Percentiles rank a stretch among this genome's conserved stretches.
These are phyloP conservation scores for Megalops atlanticus DNA, from an alignment of 2,113 vertebrate species.

Conservation along the genomic window DNA sequence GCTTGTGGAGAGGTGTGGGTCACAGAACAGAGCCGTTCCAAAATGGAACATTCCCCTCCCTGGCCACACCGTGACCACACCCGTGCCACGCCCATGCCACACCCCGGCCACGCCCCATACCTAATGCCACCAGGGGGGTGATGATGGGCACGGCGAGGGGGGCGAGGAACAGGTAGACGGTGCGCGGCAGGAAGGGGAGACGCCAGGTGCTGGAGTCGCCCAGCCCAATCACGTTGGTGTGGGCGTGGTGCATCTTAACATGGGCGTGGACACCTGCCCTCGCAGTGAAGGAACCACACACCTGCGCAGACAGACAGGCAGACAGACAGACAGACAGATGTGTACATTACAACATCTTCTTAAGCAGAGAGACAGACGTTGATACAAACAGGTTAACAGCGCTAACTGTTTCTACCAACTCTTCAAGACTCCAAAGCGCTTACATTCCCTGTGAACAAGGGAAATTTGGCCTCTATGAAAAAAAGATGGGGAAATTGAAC, in stretches of 20 bases:
- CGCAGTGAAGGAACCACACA: slow-evolving; percentile 82
- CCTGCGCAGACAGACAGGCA: slow-evolving; percentile 59
- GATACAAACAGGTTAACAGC: too few relatives aligned
- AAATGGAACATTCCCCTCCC: neutral
- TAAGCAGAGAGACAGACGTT: too few relatives aligned
- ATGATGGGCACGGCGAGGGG: slow-evolving; percentile 81
- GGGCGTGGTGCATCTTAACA: slow-evolving; percentile 85
- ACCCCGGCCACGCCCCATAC: slow-evolving; percentile 54
- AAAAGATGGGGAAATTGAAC: too few relatives aligned
- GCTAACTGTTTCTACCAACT: too few relatives aligned
- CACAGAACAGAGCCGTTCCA: too few relatives aligned
- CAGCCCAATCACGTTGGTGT: slow-evolving; percentile 87
- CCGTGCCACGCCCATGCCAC: neutral
- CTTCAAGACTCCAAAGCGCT: too few relatives aligned
- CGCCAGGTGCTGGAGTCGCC: slow-evolving; percentile 93
- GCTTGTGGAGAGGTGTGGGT: too few relatives aligned
- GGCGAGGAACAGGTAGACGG: slow-evolving; percentile 83
- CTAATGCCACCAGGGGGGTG: slow-evolving; percentile 81
- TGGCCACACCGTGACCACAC: neutral
- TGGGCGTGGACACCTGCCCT: slow-evolving; percentile 75
- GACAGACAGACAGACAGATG: slow-evolving; percentile 3
- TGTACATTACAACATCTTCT: neutral
- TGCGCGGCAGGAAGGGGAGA: slow-evolving; percentile 77
- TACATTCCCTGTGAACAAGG: too few relatives aligned
- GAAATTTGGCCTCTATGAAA: too few relatives aligned